Percentiles rank a stretch among this genome's conserved stretches.
These are phyloP conservation scores for Sinopyrophorus schimmeli DNA, from an alignment of 2,888 invertebrate genomes.

Conservation along the genomic window DNA sequence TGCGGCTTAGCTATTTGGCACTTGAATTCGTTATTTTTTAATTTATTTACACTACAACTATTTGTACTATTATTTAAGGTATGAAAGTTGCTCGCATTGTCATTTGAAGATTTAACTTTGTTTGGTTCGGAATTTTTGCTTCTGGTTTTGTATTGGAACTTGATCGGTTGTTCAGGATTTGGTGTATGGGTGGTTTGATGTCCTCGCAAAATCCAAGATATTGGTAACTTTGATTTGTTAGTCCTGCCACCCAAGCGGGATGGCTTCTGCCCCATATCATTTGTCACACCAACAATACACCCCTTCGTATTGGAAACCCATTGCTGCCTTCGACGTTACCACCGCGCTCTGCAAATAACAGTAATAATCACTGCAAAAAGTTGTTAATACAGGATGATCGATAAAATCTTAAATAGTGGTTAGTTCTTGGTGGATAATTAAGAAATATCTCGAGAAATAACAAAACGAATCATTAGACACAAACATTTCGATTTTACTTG, in stretches of 20 bases:
- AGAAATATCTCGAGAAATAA: no score
- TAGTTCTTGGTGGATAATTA: no score
- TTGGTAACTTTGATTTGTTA: constrained; percentile 67
- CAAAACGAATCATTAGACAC: no score
- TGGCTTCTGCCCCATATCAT: constrained; percentile 60
- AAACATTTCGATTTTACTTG: no score
- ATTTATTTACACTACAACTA: constrained; percentile 35
- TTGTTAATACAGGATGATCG: no score
- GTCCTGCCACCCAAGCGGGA: constrained; percentile 52
- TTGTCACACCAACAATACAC: constrained; percentile 12
- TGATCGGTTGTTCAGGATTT: constrained; percentile 54
- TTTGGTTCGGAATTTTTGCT: constrained; percentile 41
- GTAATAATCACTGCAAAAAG: no score
- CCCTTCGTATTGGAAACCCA: constrained; percentile 6
- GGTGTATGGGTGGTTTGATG: constrained; percentile 53
- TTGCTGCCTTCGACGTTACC: no score
- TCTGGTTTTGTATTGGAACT: constrained; percentile 52
- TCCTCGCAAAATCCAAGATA: constrained; percentile 75
- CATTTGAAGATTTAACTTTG: constrained; percentile 13
- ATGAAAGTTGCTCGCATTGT: constrained; percentile 17
- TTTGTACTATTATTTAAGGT: constrained; percentile 38
- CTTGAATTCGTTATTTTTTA: constrained; percentile 40
- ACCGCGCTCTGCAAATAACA: no score
- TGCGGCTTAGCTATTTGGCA: constrained; percentile 28
- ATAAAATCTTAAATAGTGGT: no score